Evolutionary conservation across 2,113 vertebrate species (phyloP), one percentile per base, ranked within the genome.

Genomic region (Forbesichthys agassizii): DNA sequence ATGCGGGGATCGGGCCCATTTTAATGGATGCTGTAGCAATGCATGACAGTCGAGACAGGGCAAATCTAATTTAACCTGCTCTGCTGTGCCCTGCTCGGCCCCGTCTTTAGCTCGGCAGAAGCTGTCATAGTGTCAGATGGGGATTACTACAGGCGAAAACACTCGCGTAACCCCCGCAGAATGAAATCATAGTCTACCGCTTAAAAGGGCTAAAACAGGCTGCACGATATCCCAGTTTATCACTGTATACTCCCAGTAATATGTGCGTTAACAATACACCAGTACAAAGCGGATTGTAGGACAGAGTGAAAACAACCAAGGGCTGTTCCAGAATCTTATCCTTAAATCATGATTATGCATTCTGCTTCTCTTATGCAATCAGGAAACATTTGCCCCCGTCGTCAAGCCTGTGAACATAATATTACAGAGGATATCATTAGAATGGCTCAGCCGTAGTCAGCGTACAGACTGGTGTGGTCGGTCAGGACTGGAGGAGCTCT

Each of bases 101-200:
- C 70, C 42, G 11, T 63, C 47, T 71, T 71, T 10, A 63, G 68
- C 57, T 67, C 66, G 65, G 68, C 66, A 55, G 36, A 46, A 76
- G 79, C 81, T 86, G 87, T 86, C 84, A 84, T 83, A 69, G 75
- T 78, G 73, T 80, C 69, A 71, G 66, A 48, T 74, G 83, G 64
- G 58, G 83, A 88, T 57, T 33, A 49, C 72, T 48, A 57, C 57
- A 64, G 20, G 9, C 12, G 7, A 12, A 33, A 33, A 58, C 70
- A 69, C 73, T 61, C 61, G 64, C 52, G 68, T 75, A 64, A 80
- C 57, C 36, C 66, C 54, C 13, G 11, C 12, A 47, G 48, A 68
- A 54, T 66, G 51, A 48, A 54, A 63, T 67, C 61, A 74, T 69
- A 73, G 78, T 59, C 48, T 13, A n/a, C 67, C 69, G 61, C 69